phyloP scores from a whole-genome alignment of 2,888 invertebrate genomes.

The Drepanosiphum platanoidis region DNA sequence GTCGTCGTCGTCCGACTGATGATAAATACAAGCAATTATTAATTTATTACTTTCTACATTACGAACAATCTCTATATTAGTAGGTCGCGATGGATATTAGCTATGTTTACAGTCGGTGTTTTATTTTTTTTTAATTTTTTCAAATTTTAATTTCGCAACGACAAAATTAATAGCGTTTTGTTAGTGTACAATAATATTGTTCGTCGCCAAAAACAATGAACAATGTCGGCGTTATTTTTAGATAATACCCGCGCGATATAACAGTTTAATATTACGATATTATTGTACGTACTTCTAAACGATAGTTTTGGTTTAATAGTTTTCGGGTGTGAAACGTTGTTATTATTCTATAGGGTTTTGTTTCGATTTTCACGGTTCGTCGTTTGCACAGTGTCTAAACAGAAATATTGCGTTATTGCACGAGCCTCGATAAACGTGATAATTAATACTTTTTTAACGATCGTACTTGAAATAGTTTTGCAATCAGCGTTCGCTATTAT shows the following conservation, averaged over 20 bases:
- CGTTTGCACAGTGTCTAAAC: background rate
- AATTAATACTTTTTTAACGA: background rate
- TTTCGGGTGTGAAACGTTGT: background rate
- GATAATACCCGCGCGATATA: no score
- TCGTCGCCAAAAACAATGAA: background rate
- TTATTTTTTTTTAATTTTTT: no score
- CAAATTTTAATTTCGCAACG: background rate
- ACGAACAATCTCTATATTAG: background rate
- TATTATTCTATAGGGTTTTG: background rate
- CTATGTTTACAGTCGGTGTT: background rate
- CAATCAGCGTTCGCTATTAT: background rate
- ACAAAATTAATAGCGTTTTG: background rate
- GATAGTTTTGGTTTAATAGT: background rate
- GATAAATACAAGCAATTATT: background rate
- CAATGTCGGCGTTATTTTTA: background rate
- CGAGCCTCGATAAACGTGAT: background rate
- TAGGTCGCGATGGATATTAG: no score
- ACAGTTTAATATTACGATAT: no score
- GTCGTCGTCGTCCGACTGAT: background rate
- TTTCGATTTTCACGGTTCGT: background rate
- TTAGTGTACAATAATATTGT: no score
- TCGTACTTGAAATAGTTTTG: background rate
- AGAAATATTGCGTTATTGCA: background rate
- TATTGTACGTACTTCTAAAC: no score
- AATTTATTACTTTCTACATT: background rate